Conservation (phyloP, 2,888 invertebrate genomes). For the Rhopalosiphum nymphaeae region DNA sequence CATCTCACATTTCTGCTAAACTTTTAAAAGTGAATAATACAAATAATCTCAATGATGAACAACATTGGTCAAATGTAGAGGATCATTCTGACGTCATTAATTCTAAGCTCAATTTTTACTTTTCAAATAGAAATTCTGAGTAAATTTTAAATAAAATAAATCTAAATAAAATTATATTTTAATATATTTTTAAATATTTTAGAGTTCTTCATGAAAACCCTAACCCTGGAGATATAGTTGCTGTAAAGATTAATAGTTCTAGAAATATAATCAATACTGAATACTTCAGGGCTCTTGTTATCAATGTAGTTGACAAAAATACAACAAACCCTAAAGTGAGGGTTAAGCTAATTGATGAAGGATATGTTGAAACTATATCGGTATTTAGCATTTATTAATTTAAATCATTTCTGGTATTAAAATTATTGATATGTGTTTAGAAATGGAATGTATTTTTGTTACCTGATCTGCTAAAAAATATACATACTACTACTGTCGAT, state of each 20-base stretch:
- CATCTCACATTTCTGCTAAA: slow-evolving; percentile 53
- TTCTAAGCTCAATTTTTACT: not conserved
- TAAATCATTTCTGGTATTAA: not conserved
- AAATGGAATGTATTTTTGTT: slow-evolving; percentile 41
- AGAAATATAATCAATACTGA: not conserved
- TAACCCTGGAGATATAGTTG: slow-evolving; percentile 13
- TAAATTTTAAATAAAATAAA: not conserved
- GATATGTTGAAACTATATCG: slow-evolving; percentile 18
- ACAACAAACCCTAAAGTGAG: slow-evolving; percentile 25
- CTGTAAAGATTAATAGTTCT: not conserved
- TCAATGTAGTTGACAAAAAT: not conserved
- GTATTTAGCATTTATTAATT: slow-evolving; percentile 29
- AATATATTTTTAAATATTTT: not conserved
- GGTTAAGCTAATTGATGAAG: slow-evolving; percentile 56
- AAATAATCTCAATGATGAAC: slow-evolving; percentile 40
- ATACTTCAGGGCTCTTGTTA: slow-evolving; percentile 35
- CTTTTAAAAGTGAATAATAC: slow-evolving; percentile 50
- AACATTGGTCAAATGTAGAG: slow-evolving; percentile 38
- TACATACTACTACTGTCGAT: slow-evolving; percentile 45
- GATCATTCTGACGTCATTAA: not conserved
- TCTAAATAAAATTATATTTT: not conserved
- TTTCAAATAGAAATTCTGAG: slow-evolving; percentile 2
- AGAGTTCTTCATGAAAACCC: slow-evolving; percentile 40
- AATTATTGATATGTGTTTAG: not conserved
- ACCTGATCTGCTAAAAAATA: slow-evolving; percentile 19